A percentile compares a stretch with the other conserved stretches of the same genome.
Evolutionary conservation across 2,113 vertebrate species (phyloP).

Genomic region (Pterophyllum scalare): DNA sequence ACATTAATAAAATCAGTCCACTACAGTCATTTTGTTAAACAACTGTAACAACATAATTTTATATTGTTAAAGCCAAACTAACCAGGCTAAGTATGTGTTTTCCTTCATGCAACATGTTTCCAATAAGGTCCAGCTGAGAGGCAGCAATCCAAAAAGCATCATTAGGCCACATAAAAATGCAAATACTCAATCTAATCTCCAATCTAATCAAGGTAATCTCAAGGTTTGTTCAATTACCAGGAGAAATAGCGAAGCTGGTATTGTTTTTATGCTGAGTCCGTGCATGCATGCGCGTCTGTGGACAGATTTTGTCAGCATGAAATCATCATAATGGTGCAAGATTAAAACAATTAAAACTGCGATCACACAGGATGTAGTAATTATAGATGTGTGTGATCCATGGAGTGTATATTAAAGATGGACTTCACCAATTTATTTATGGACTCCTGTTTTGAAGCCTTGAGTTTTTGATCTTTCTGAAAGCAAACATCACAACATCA

Average conservation of each 20-base stretch:
- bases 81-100: background rate
- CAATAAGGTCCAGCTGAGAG: background rate
- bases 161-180: constrained; percentile 7
- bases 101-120: background rate
- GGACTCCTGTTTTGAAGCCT: background rate
- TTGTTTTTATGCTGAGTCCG: background rate
- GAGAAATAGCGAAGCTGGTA: background rate
- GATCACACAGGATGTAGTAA: background rate
- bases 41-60: background rate
- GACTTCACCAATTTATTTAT: background rate
- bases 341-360: background rate
- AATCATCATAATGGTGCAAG: background rate
- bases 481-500: background rate
- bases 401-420: background rate
- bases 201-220: constrained; percentile 9
- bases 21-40: background rate
- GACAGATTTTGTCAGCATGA: constrained; percentile 8
- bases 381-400: background rate
- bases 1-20: background rate
- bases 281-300: background rate
- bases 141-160: background rate
- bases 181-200: background rate
- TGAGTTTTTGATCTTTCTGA: background rate
- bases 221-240: background rate
- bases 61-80: background rate